Percentiles rank a stretch among this genome's conserved stretches.
Evolutionary conservation across 2,113 vertebrate species (phyloP).

Genomic region (Ascaphus truei): DNA sequence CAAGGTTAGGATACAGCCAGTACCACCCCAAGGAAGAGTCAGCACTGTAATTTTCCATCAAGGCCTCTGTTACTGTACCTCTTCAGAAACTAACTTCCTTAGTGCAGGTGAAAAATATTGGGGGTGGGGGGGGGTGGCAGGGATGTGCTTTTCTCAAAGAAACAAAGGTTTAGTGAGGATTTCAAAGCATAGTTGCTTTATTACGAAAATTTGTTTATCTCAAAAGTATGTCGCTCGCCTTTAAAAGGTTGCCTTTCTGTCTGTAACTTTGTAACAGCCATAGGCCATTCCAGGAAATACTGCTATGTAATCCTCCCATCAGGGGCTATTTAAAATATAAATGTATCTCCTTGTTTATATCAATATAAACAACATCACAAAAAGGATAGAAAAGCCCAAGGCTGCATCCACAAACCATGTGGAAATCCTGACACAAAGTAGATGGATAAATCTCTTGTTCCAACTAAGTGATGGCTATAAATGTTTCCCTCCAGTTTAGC

Average conservation of each 20-base stretch:
- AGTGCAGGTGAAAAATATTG: too few species aligned
- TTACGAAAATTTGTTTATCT: not conserved
- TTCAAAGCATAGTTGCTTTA: too few species aligned
- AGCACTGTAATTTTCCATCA: too few species aligned
- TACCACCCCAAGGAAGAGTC: too few species aligned
- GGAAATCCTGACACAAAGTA: not conserved
- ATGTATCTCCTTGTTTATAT: conserved; percentile 3
- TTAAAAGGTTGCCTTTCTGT: not conserved
- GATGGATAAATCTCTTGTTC: not conserved
- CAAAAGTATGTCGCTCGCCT: not conserved
- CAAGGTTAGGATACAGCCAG: too few species aligned
- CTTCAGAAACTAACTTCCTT: too few species aligned
- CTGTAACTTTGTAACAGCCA: not conserved
- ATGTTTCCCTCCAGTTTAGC: not conserved
- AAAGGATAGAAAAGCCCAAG: not conserved
- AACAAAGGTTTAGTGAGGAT: too few species aligned
- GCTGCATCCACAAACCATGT: not conserved
- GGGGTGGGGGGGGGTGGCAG: too few species aligned
- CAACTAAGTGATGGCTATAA: not conserved
- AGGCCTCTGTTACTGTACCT: too few species aligned
- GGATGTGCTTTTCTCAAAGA: too few species aligned
- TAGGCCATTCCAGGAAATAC: not conserved
- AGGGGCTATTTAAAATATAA: conserved; percentile 2
- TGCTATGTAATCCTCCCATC: not conserved
- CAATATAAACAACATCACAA: not conserved